These are phyloP conservation scores for Euspilapteryx auroguttella DNA, from an alignment of 2,888 invertebrate genomes.

Conservation along the genomic window DNA sequence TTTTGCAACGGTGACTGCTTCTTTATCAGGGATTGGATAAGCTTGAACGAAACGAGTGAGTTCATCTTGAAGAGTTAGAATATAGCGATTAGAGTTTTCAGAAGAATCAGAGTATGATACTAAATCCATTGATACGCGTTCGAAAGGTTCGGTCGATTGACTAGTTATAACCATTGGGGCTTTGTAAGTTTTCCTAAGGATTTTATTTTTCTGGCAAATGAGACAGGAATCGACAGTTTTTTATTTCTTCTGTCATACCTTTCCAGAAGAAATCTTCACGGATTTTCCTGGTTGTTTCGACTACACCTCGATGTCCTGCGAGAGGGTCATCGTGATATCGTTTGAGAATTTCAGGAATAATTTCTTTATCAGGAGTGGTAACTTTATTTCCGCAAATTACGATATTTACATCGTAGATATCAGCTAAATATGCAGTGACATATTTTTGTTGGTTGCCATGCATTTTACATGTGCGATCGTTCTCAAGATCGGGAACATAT, in stretches of 20 bases:
- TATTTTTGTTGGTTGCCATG: conserved; percentile 12
- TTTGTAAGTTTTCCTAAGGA: too few relatives aligned
- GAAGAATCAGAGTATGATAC: background rate
- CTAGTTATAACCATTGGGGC: too few relatives aligned
- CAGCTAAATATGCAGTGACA: conserved; percentile 13
- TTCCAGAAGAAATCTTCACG: conserved; percentile 15
- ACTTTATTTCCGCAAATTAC: conserved; percentile 14
- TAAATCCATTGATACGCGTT: background rate
- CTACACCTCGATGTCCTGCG: conserved; percentile 15
- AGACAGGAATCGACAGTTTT: too few relatives aligned
- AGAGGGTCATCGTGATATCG: conserved; percentile 14
- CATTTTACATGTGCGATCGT: too few relatives aligned
- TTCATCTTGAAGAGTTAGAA: background rate
- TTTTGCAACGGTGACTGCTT: background rate
- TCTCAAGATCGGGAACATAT: too few relatives aligned
- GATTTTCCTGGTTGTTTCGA: conserved; percentile 16
- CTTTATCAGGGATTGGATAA: background rate
- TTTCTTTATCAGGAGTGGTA: conserved; percentile 10
- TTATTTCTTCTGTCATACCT: conserved; percentile 15
- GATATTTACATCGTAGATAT: conserved; percentile 12
- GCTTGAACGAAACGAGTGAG: background rate
- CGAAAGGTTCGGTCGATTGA: background rate
- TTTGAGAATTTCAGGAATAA: conserved; percentile 15
- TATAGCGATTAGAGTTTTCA: background rate
- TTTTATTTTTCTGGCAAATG: too few relatives aligned